Base-by-base conservation (phyloP, 2,888 invertebrate species). In the Stenchaetothrips biformis region DNA sequence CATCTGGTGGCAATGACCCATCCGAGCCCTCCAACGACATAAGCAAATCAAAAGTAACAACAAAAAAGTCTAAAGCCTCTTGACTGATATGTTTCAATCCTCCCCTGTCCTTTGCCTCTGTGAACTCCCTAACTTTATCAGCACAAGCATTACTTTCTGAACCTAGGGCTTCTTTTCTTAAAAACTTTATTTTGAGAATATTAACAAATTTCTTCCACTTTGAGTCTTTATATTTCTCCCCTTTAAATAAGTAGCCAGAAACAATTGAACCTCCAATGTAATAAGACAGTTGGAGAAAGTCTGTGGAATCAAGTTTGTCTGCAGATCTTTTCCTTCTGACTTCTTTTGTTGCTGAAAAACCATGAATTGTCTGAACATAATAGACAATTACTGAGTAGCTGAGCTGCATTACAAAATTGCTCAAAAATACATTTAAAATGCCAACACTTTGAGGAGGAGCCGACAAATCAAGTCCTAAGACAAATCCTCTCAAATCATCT, bases 131-230 rank as follows among this genome's bases (percentile, higher is more conserved):
- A 9, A 62, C 62, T 62, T 13, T 18, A 62, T 62, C 62, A 6
- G 62, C 62, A 62, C 62, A 62, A 16, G 62, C 62, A 62, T 62
- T 62, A 16, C n/a, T n/a, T n/a, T n/a, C n/a, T n/a, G n/a, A n/a
- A n/a, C 62, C 62, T 6, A 62, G 13, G 18, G 62, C 62, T 18
- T 62, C 13, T 18, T 16, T 18, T 16, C 62, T 9, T 13, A 18
- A 62, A 62, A 62, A 62, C 18, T 62, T 62, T 16, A 6, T 62
- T 6, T 18, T 9, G 6, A 62, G 18, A 6, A 62, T 18, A 16
- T 9, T 6, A 16, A 62, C 62, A 62, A 62, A 62, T 62, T 9
- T 16, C 18, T 62, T 62, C 62, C 62, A 49, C 8, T 7, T 9
- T 9, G 49, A 49, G 49, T 7, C 49, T 18, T 62, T 62, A 18